Percentiles rank a stretch among this genome's conserved stretches.
Evolutionary conservation across 2,888 invertebrate genomes (phyloP).

Genomic region (Subacronicta megacephala): DNA sequence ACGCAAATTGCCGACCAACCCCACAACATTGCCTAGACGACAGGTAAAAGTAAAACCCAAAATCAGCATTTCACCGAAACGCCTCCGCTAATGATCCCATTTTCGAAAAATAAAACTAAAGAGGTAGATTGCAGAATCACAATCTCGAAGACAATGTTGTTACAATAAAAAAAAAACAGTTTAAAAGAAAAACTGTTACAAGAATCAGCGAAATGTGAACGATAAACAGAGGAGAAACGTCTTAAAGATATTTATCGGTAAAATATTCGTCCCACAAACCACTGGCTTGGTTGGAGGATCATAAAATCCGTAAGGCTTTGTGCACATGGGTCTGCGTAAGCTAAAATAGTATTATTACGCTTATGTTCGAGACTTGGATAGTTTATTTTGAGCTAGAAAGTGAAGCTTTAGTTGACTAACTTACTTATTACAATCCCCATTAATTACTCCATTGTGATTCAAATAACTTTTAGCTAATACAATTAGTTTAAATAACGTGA

Average conservation of each 20-base stretch:
- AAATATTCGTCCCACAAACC: constrained; percentile 80
- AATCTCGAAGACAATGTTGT: constrained; percentile 57
- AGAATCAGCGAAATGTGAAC: constrained; percentile 84
- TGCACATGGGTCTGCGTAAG: constrained; percentile 17
- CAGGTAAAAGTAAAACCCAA: constrained; percentile 19
- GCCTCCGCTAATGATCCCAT: constrained; percentile 44
- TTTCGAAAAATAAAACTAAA: constrained; percentile 38
- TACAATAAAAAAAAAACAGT: constrained; percentile 72
- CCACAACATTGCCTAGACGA: background rate
- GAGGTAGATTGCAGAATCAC: constrained; percentile 26
- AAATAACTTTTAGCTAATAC: no score
- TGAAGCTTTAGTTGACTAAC: background rate
- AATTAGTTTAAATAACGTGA: no score
- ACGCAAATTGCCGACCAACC: background rate
- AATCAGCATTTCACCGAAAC: constrained; percentile 51
- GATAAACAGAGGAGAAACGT: constrained; percentile 84
- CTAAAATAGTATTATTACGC: constrained; percentile 9
- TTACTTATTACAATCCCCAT: no score
- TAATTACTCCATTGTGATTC: background rate
- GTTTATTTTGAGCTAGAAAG: constrained; percentile 10
- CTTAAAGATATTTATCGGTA: constrained; percentile 85
- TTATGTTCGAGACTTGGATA: background rate
- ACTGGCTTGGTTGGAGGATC: constrained; percentile 69
- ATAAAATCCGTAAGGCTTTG: constrained; percentile 68
- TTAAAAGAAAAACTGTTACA: constrained; percentile 82